phyloP scores from a whole-genome alignment of 2,113 vertebrate species.

The Hydrochoerus hydrochaeris region DNA sequence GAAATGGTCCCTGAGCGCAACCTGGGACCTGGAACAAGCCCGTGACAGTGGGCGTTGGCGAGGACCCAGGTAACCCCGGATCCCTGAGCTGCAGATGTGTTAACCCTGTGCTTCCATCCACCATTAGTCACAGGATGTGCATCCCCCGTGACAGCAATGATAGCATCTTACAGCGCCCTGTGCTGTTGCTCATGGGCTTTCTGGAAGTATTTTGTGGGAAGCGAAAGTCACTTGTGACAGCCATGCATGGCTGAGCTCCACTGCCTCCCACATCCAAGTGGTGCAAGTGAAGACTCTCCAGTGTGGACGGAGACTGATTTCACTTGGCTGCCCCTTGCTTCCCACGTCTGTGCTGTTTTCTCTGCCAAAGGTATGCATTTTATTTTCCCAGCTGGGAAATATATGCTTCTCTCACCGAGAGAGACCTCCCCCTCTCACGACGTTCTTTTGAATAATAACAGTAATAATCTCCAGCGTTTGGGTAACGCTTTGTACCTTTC shows the following conservation, averaged over 20 bases:
- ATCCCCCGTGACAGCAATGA: neutral
- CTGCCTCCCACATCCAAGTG: neutral
- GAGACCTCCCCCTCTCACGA: neutral
- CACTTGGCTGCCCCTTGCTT: neutral
- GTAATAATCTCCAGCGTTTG: conserved; percentile 5
- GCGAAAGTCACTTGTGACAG: neutral
- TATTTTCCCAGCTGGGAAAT: conserved; percentile 44
- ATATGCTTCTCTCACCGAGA: conserved; percentile 32
- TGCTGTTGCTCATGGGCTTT: conserved; percentile 30
- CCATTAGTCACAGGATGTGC: neutral
- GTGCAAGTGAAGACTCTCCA: neutral
- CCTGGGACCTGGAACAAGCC: neutral
- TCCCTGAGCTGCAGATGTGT: neutral
- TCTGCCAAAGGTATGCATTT: conserved; percentile 45
- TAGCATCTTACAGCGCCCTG: neutral
- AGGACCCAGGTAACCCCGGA: fast-evolving
- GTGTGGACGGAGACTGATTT: neutral
- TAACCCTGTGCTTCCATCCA: neutral
- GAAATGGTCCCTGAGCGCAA: neutral
- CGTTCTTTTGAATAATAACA: conserved; percentile 55
- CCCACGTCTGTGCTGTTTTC: neutral
- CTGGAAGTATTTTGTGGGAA: conserved; percentile 31
- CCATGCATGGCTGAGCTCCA: neutral
- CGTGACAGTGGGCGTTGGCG: neutral
- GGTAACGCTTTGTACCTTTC: neutral